Percentiles rank a stretch among this genome's conserved stretches.
Conservation (phyloP, 2,888 invertebrate genomes). For the Thysanoteuthis rhombus region DNA sequence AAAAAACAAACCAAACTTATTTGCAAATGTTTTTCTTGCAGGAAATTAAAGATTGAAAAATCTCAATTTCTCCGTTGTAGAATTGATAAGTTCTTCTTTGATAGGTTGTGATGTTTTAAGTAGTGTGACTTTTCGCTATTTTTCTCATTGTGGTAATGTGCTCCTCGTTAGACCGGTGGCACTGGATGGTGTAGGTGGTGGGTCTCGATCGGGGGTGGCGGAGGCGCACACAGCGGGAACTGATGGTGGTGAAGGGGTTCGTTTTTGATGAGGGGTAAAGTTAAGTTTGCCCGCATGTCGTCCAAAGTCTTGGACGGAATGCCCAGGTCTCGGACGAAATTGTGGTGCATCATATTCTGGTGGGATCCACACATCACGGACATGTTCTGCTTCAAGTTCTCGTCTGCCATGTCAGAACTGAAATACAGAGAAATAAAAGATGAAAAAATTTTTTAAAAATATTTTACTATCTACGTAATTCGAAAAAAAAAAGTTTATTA, state of each 20-base stretch:
- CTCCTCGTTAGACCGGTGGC: background rate
- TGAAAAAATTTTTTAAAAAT: background rate
- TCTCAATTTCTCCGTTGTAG: background rate
- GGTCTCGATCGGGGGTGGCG: background rate
- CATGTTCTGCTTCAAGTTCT: slow-evolving; percentile 30
- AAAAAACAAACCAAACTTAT: too few species aligned
- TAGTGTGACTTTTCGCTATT: background rate
- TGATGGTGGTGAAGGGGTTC: slow-evolving; percentile 29
- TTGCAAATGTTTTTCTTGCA: too few species aligned
- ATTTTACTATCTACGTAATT: background rate
- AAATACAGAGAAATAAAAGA: background rate
- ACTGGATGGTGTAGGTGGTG: slow-evolving; percentile 29
- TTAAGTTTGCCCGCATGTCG: slow-evolving; percentile 27
- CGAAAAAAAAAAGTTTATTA: background rate
- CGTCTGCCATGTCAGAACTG: slow-evolving; percentile 20
- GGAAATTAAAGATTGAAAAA: background rate
- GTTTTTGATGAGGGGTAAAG: slow-evolving; percentile 29
- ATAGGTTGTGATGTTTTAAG: background rate
- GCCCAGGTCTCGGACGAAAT: slow-evolving; percentile 29
- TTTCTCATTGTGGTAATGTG: background rate
- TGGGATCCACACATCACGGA: slow-evolving; percentile 16
- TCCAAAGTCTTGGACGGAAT: slow-evolving; percentile 30
- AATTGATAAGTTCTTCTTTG: background rate
- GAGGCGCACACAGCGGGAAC: slow-evolving; percentile 29
- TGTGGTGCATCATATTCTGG: slow-evolving; percentile 29